Evolutionary conservation across 2,888 invertebrate genomes (phyloP).

Genomic region (Ecliptopera silaceata): DNA sequence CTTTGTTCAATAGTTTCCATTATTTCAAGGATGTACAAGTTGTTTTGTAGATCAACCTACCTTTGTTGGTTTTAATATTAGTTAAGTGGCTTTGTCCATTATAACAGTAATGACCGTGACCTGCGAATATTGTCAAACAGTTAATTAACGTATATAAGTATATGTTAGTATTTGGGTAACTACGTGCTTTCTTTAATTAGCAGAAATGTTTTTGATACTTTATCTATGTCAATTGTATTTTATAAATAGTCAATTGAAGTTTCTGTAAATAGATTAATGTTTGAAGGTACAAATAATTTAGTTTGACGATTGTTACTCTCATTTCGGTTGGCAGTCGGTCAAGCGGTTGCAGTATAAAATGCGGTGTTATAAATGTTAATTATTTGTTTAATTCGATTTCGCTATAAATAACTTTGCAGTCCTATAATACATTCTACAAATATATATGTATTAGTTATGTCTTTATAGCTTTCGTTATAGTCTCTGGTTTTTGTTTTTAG

Average conservation of each 20-base stretch:
- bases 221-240: not conserved
- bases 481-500: not conserved
- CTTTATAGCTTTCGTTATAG: too few relatives aligned
- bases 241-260: conserved; percentile 6
- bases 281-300: conserved; percentile 19
- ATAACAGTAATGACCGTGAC: not conserved
- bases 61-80: not conserved
- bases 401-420: not conserved
- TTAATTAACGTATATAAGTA: not conserved
- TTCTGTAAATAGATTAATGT: conserved; percentile 22
- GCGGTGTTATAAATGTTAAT: not conserved
- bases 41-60: not conserved
- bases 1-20: not conserved
- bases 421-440: not conserved
- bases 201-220: not conserved
- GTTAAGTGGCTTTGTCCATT: not conserved
- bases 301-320: conserved; percentile 21
- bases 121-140: not conserved
- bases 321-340: conserved; percentile 21
- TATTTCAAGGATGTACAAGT: not conserved
- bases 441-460: too few relatives aligned
- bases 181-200: too few relatives aligned
- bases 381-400: not conserved
- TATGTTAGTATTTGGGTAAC: not conserved
- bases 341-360: conserved; percentile 11